These are phyloP conservation scores for Nilaparvata lugens DNA, from an alignment of 1,140 invertebrate genomes.

Conservation along the genomic window DNA sequence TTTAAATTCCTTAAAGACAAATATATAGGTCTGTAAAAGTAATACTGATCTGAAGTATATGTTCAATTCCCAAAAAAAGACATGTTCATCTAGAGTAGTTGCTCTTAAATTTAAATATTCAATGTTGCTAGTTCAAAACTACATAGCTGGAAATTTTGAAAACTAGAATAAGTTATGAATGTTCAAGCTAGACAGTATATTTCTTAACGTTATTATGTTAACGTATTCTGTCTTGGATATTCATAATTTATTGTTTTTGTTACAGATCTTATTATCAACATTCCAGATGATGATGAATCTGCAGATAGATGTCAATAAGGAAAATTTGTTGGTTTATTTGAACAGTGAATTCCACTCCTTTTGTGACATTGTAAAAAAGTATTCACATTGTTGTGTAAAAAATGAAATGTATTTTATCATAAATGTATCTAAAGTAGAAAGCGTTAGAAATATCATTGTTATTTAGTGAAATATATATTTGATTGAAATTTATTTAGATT, in stretches of 20 bases:
- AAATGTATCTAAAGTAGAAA: too few species aligned
- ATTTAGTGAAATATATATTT: too few species aligned
- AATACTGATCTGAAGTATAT: too few species aligned
- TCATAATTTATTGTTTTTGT: neutral
- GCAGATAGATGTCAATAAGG: too few species aligned
- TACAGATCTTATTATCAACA: neutral
- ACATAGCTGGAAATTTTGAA: neutral
- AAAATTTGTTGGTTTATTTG: neutral
- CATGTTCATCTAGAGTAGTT: too few species aligned
- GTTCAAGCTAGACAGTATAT: neutral
- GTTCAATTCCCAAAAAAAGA: too few species aligned
- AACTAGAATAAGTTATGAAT: neutral
- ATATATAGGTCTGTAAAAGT: too few species aligned
- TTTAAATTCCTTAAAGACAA: too few species aligned
- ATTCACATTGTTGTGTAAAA: conserved; percentile 2
- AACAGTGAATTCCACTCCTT: neutral
- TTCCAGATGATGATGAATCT: neutral
- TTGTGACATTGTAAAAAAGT: neutral
- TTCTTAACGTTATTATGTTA: neutral
- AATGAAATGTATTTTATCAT: neutral
- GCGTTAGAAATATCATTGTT: too few species aligned
- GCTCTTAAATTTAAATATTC: too few species aligned
- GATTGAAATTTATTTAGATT: too few species aligned
- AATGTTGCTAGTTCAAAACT: neutral
- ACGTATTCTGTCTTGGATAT: neutral